Conservation (phyloP, 1,140 invertebrate genomes). For the Mycetomoellerius zeteki region DNA sequence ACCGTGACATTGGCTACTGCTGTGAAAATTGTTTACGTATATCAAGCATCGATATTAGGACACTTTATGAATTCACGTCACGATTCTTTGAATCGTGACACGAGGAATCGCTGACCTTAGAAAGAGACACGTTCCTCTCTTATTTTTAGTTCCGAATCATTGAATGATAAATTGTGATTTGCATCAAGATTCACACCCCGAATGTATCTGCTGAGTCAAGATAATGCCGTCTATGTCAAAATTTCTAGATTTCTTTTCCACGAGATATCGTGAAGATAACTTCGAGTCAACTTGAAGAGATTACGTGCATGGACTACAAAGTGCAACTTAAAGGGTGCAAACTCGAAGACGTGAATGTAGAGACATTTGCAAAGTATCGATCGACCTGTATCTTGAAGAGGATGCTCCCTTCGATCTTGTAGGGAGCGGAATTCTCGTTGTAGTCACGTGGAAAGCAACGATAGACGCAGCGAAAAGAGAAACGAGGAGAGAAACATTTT, state of each 20-base stretch:
- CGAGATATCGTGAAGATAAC: background rate
- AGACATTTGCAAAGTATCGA: constrained; percentile 50
- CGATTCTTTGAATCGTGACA: constrained; percentile 20
- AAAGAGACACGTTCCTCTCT: background rate
- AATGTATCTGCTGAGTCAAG: background rate
- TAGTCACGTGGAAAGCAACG: constrained; percentile 62
- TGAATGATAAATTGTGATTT: background rate
- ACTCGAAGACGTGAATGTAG: background rate
- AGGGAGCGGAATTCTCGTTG: constrained; percentile 15
- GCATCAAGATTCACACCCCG: background rate
- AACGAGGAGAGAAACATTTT: constrained; percentile 25
- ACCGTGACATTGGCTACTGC: constrained; percentile 71
- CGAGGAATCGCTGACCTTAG: background rate
- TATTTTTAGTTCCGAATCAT: background rate
- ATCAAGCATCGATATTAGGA: background rate
- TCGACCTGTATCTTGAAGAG: constrained; percentile 68
- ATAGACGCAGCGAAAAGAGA: constrained; percentile 30
- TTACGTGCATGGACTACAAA: background rate
- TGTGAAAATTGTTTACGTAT: constrained; percentile 61
- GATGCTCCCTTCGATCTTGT: constrained; percentile 54
- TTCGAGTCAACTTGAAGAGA: constrained; percentile 1
- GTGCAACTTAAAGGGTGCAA: constrained; percentile 9
- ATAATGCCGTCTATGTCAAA: background rate
- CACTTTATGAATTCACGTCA: background rate
- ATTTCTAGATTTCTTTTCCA: background rate